Base-by-base conservation (phyloP, 2,888 invertebrate species). In the Pegoplata infirma region DNA sequence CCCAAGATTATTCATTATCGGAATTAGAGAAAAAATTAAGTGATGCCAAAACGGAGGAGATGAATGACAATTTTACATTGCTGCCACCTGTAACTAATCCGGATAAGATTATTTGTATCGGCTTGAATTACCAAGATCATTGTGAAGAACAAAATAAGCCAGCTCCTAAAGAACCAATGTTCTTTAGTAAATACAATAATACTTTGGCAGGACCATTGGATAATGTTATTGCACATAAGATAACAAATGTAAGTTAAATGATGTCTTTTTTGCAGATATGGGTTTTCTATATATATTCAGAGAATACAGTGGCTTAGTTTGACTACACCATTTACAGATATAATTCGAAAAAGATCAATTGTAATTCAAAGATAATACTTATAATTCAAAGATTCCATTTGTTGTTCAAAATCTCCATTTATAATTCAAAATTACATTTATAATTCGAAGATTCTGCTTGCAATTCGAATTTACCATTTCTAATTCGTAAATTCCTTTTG, bases 111-210 rank as follows among this genome's bases (percentile, higher is more conserved):
- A 91, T 95, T 0, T 97, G 97, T 85, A 92, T 97, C 12, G 96
- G 96, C 0, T 91, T 97, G 75, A 97, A 97, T 89, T 97, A 97
- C 89, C 87, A 90, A 66, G 97, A 96, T 46, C 97, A 97, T 84
- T 97, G 97, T 84, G 91, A 92, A 63, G 97, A 97, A 86, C 96
- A 96, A 86, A 94, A 95, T 17, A 86, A 93, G 14, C 91, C 92
- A 0, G 90, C 92, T 1, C 95, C 96, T 0, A 90, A 91, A 16
- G 94, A 95, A 80, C 97, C 97, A 0, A 94, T 96, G 87, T 93
- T 97, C 82, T 97, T 97, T 89, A 95, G 93, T 88, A 98, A 97
- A 90, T 97, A 96, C 85, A 91, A 95, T 0, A 96, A 95, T 81
- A 91, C 92, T 32, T 92, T 97, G 23, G 91, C 94, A 19, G 96